Percentiles rank a stretch among this genome's conserved stretches.
These are phyloP conservation scores for Amia ocellicauda DNA, from an alignment of 2,113 vertebrate species.

Conservation along the genomic window DNA sequence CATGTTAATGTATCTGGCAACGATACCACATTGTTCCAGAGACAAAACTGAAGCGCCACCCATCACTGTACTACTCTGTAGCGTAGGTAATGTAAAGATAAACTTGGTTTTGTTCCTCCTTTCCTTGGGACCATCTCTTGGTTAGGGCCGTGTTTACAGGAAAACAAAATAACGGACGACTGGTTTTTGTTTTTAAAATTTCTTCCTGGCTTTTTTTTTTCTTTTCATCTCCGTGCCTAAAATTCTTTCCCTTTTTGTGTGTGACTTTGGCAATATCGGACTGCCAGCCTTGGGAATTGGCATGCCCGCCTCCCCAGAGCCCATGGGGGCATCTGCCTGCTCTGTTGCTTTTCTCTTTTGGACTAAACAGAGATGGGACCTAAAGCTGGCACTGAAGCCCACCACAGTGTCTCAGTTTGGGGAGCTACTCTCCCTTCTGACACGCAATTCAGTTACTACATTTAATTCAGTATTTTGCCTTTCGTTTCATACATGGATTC, in stretches of 20 bases:
- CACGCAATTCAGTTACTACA: constrained; percentile 12
- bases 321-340: constrained; percentile 31
- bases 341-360: background rate
- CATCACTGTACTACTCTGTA: constrained; percentile 15
- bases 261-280: background rate
- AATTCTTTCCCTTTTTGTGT: constrained; percentile 20
- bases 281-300: constrained; percentile 24
- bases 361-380: background rate
- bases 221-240: constrained; percentile 7
- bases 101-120: background rate
- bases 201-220: constrained; percentile 26
- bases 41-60: constrained; percentile 29
- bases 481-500: too few relatives aligned
- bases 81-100: constrained; percentile 24
- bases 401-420: constrained; percentile 12
- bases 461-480: background rate
- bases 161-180: constrained; percentile 10
- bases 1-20: constrained; percentile 45
- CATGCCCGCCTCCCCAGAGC: constrained; percentile 32
- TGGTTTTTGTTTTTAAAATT: too few relatives aligned
- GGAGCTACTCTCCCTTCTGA: constrained; percentile 20
- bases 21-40: constrained; percentile 36
- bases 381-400: background rate
- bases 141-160: constrained; percentile 37
- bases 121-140: background rate